phyloP scores from a whole-genome alignment of 2,888 invertebrate genomes.

The Drosophila mimetica region DNA sequence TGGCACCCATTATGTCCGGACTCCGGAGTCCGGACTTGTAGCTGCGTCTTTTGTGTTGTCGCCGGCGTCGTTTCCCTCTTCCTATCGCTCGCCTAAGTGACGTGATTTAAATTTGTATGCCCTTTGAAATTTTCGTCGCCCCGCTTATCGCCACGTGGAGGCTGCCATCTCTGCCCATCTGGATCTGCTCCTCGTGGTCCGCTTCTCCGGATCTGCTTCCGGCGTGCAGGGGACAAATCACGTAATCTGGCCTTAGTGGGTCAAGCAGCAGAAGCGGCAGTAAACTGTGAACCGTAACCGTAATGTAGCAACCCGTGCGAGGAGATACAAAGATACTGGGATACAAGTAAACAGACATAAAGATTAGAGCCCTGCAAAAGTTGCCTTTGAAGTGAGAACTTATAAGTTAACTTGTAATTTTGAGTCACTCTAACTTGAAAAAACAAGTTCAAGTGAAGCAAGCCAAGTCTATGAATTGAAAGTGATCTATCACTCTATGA shows the following conservation, averaged over 20 bases:
- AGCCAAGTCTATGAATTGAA: no score
- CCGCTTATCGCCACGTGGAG: constrained; percentile 17
- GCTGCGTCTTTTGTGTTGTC: constrained; percentile 50
- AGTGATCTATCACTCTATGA: no score
- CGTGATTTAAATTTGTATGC: constrained; percentile 75
- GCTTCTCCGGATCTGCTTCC: constrained; percentile 31
- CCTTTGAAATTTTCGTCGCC: constrained; percentile 57
- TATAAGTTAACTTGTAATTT: no score
- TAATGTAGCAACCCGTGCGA: constrained; percentile 25
- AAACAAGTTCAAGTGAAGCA: no score
- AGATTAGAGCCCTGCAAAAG: no score
- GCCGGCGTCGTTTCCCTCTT: constrained; percentile 2
- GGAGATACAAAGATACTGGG: constrained; percentile 26
- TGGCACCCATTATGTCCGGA: constrained; percentile 61
- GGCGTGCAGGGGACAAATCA: constrained; percentile 54
- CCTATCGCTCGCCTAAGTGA: constrained; percentile 52
- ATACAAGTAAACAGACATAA: constrained; percentile 43
- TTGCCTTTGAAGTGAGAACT: no score
- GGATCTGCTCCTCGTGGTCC: not conserved
- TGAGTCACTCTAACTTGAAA: no score
- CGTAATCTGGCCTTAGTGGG: constrained; percentile 68
- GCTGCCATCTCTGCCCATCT: not conserved
- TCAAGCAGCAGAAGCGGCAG: constrained; percentile 52
- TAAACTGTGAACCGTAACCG: constrained; percentile 48
- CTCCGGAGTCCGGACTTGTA: constrained; percentile 42